Base-by-base conservation (phyloP, 2,797 vertebrate species). In the Acipenser oxyrinchus region DNA sequence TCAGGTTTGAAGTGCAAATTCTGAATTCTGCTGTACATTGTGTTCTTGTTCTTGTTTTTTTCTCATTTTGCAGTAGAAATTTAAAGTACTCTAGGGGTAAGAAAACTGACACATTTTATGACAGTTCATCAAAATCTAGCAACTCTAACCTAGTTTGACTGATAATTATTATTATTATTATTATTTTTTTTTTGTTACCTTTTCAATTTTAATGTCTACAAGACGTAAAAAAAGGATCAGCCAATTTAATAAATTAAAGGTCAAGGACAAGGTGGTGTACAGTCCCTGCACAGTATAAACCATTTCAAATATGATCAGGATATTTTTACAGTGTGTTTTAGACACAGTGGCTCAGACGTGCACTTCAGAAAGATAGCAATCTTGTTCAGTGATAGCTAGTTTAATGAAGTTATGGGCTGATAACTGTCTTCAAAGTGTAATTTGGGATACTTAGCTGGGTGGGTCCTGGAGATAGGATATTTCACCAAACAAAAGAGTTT, bases 401-500 rank as follows among this genome's bases (percentile, higher is more conserved):
- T 65, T 70, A 71, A 73, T 69, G 49, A 68, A 52, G 71, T 67
- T 72, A 52, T 58, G 74, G 51, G 66, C 74, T 73, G 70, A 5
- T 63, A 69, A 75, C 73, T 72, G n/a, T 73, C 75, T 79, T 78
- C 79, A 75, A 70, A 74, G 68, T 69, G 69, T 72, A 69, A 72
- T 70, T 75, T 77, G 73, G 68, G 62, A 65, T 71, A 55, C 72
- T 70, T 75, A 72, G 68, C 65, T 66, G 73, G 75, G 75, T 50
- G 15, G 64, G 65, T 69, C 69, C 72, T 73, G 52, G 72, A 23
- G 58, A 60, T 61, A 8, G 51, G 23, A 37, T 58, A 64, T 51
- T 9, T 69, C 68, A 72, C 62, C 49, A 66, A 68, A 74, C 60
- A 69, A 68, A 78, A 74, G 72, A 81, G 68, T 71, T 75, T 71